Percentiles rank a stretch among this genome's conserved stretches.
Conservation (phyloP, 2,113 vertebrate species). For the Poeciliopsis prolifica region DNA sequence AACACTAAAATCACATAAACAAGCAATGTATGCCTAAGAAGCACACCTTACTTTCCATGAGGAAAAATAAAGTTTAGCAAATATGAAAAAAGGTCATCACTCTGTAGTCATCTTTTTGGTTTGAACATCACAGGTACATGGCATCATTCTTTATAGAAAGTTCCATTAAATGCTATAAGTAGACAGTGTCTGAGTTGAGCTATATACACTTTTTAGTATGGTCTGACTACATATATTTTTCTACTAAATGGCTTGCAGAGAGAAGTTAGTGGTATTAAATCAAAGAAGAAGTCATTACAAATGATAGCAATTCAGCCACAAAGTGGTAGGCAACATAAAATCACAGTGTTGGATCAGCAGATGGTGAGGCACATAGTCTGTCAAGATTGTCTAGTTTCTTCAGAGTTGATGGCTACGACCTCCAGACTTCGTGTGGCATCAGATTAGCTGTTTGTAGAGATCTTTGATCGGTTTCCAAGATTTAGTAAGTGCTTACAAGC, state of each 20-base stretch:
- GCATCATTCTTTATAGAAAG: not conserved
- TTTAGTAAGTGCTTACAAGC: not conserved
- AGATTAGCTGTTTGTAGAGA: not conserved
- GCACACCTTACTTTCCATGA: too few relatives aligned
- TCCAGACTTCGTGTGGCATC: not conserved
- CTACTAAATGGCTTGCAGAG: not conserved
- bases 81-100: not conserved
- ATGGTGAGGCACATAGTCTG: not conserved
- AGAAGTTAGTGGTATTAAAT: not conserved
- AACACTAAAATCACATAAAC: conserved; percentile 11
- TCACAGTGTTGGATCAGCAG: not conserved
- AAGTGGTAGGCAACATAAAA: not conserved
- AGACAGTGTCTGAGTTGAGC: not conserved
- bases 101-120: not conserved
- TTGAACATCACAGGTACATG: not conserved
- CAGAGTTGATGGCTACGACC: not conserved
- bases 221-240: not conserved
- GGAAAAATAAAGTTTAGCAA: not conserved
- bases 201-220: not conserved
- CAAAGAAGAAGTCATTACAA: not conserved
- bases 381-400: not conserved
- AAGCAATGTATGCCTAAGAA: conserved; percentile 6
- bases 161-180: not conserved
- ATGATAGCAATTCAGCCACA: not conserved
- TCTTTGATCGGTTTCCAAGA: not conserved